These are phyloP conservation scores for Oenanthe melanoleuca DNA, from an alignment of 2,113 vertebrate species.

Conservation along the genomic window DNA sequence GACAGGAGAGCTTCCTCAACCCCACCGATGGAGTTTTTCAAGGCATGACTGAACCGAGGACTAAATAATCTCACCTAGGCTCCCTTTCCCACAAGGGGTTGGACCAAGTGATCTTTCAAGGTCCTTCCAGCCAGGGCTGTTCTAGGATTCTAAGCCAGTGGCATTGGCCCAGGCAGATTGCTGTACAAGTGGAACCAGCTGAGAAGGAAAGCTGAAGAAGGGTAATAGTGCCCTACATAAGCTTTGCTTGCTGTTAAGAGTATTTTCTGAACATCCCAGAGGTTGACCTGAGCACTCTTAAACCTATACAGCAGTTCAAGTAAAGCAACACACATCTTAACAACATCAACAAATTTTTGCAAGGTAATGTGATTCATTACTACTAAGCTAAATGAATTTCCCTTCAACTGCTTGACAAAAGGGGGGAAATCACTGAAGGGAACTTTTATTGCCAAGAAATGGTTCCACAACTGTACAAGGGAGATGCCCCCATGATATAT, in stretches of 20 bases:
- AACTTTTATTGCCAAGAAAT: not conserved
- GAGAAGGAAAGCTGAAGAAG: not conserved
- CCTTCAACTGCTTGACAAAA: not conserved
- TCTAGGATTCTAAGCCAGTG: not conserved
- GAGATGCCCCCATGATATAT: not conserved
- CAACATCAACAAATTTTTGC: not conserved
- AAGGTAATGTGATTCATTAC: not conserved
- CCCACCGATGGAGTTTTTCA: not conserved
- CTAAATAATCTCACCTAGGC: not conserved
- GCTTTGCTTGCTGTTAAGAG: not conserved
- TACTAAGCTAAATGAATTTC: not conserved
- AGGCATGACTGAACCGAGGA: not conserved
- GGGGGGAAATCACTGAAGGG: not conserved
- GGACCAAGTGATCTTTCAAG: not conserved
- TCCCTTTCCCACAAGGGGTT: not conserved
- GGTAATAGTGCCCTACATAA: not conserved
- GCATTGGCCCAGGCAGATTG: accelerated
- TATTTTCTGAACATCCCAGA: not conserved
- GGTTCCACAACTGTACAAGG: not conserved
- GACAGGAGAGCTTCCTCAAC: not conserved
- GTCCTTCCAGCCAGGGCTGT: not conserved
- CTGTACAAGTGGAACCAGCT: not conserved
- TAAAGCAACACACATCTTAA: not conserved
- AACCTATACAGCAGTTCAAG: not conserved
- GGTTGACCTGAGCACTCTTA: not conserved